phyloP scores from a whole-genome alignment of 2,888 invertebrate species.

The Chrysina gloriosa region DNA sequence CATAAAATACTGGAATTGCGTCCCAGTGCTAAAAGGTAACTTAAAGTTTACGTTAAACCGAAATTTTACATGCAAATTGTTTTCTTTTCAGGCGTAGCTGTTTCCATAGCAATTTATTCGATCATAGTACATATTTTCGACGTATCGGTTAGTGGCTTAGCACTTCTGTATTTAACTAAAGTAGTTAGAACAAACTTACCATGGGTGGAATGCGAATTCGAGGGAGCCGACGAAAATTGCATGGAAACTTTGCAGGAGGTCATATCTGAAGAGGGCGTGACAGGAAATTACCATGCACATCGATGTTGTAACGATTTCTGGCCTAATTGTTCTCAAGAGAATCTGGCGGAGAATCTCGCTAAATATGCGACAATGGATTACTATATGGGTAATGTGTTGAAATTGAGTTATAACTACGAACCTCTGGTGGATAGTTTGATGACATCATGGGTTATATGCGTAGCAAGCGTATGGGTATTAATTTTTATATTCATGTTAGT shows the following conservation, averaged over 20 bases:
- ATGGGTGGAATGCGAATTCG: constrained; percentile 11
- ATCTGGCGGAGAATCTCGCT: not conserved
- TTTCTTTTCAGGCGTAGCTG: constrained; percentile 9
- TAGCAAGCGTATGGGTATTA: not conserved
- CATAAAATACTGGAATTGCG: constrained; percentile 31
- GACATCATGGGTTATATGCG: not conserved
- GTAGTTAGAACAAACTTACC: not conserved
- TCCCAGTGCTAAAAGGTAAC: constrained; percentile 34
- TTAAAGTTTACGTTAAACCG: not conserved
- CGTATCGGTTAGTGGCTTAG: constrained; percentile 7
- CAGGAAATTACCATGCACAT: not conserved
- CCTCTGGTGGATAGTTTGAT: not conserved
- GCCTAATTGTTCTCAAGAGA: not conserved
- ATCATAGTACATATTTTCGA: constrained; percentile 4
- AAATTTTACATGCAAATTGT: not conserved
- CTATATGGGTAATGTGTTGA: constrained; percentile 3
- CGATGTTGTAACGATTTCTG: constrained; percentile 7
- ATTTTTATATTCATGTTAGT: constrained; percentile 4
- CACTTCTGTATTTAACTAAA: not conserved
- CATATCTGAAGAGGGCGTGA: not conserved
- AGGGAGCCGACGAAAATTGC: not conserved
- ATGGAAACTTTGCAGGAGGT: not conserved
- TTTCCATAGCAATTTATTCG: constrained; percentile 6
- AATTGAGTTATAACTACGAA: not conserved
- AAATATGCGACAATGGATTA: constrained; percentile 18